Base-by-base conservation (phyloP, 2,113 vertebrate genomes). In the Choloepus hoffmanni region DNA sequence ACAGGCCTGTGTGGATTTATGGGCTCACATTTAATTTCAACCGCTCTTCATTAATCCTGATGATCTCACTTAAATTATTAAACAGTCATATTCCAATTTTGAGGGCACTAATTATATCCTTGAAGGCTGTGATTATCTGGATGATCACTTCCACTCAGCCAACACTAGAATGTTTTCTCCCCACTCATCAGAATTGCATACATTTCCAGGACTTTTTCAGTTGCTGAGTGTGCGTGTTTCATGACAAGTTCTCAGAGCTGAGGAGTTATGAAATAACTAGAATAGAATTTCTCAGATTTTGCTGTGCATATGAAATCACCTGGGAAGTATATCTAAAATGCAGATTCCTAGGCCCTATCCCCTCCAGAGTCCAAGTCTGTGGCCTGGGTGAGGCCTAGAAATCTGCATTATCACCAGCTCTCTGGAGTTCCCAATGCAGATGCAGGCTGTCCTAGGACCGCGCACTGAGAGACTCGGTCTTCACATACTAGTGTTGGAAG, bases 31-130 rank as follows among this genome's bases (percentile, higher is more conserved):
- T 97, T 97, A 97, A 98, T 98, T 98, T 98, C 96, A 97, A 23
- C 97, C 40, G 62, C 94, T 98, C 85, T 98, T 98, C 96, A 97
- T 97, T 97, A 97, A 95, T 97, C 96, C 95, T 96, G 45, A 97
- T 96, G 95, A 96, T 97, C 97, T 97, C 89, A 97, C 97, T 97
- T 98, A 98, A 98, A 98, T 98, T 97, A 98, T 98, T 98, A 97
- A 98, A 92, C 95, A 97, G 97, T 98, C 97, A 91, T 97, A 97
- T 97, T 97, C 98, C 98, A 96, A 36, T 97, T 98, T 98, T 33
- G 96, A 98, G 97, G 97, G 81, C 97, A 92, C 97, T 98, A 98
- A 98, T 98, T 98, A 97, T 94, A 97, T 96, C 96, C 97, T 95
- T 96, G 82, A 94, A 98, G 98, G 86, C 89, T 97, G 79, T 97